These are phyloP conservation scores for Columbina picui DNA, from an alignment of 2,113 vertebrate species.

Conservation along the genomic window DNA sequence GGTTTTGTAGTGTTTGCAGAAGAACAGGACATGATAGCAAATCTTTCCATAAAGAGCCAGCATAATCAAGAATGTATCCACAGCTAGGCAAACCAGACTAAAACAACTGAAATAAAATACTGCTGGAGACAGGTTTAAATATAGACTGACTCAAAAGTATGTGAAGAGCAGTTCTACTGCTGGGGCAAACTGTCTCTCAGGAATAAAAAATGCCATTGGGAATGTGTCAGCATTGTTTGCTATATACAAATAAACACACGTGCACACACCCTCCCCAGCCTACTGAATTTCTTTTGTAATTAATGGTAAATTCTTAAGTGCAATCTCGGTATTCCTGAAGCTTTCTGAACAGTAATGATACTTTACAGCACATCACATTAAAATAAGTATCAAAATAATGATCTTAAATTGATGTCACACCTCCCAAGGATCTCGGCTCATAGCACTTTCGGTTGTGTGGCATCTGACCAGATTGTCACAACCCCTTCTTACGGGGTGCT, in stretches of 20 bases:
- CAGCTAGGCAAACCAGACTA: slow-evolving; percentile 5
- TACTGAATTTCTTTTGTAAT: neutral
- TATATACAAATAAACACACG: neutral
- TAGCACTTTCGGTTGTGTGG: slow-evolving; percentile 1
- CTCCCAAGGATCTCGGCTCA: neutral
- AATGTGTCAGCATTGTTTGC: neutral
- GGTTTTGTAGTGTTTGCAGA: neutral
- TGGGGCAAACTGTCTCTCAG: slow-evolving; percentile 14
- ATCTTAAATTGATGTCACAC: neutral
- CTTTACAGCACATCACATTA: neutral
- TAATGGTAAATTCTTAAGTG: neutral
- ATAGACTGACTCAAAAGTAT: slow-evolving; percentile 40
- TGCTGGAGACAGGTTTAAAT: slow-evolving; percentile 47
- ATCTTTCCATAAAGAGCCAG: neutral
- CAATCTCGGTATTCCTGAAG: neutral
- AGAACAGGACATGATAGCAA: neutral
- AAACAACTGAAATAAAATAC: slow-evolving; percentile 54
- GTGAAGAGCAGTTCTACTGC: slow-evolving; percentile 15
- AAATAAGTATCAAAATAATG: neutral
- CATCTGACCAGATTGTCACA: slow-evolving; percentile 46
- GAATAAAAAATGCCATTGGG: neutral
- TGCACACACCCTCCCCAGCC: neutral
- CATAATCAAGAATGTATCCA: neutral
- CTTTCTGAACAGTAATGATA: neutral
- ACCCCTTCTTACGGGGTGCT: slow-evolving; percentile 33